phyloP scores from a whole-genome alignment of 2,113 vertebrate genomes.

The Carassius carassius region DNA sequence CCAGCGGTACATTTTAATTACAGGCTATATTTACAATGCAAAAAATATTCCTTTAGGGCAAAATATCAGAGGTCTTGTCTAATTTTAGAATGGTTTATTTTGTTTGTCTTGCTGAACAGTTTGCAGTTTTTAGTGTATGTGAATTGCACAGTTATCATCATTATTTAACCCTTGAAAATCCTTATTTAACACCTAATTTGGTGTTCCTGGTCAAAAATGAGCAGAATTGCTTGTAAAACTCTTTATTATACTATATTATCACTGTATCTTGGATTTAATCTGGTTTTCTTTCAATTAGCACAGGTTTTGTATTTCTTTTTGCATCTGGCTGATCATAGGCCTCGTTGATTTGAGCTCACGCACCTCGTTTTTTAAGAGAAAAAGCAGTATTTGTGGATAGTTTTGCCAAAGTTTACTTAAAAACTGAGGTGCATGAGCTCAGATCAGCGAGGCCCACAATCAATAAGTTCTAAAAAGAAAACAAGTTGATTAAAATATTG shows the following conservation, averaged over 20 bases:
- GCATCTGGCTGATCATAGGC: too few species aligned
- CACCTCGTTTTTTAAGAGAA: too few species aligned
- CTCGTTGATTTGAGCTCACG: too few species aligned
- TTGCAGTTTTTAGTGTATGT: constrained; percentile 58
- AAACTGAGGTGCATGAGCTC: background rate
- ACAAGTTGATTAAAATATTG: too few species aligned
- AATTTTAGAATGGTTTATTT: constrained; percentile 67
- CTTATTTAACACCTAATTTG: too few species aligned
- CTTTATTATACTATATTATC: too few species aligned
- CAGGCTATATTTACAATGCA: constrained; percentile 66
- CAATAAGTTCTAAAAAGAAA: background rate
- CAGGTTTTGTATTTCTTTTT: background rate
- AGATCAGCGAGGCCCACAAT: background rate
- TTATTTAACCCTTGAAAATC: background rate
- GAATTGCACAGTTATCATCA: constrained; percentile 49
- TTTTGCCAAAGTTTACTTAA: background rate
- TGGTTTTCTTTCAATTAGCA: background rate
- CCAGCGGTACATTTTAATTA: constrained; percentile 78
- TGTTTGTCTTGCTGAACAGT: constrained; percentile 65
- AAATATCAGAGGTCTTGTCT: constrained; percentile 70
- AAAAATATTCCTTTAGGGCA: constrained; percentile 62
- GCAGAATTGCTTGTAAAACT: too few species aligned
- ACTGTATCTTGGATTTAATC: too few species aligned
- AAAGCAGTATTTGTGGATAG: background rate
- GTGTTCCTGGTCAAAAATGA: background rate